These are phyloP conservation scores for Bilobella aurantiaca DNA, from an alignment of 1,140 invertebrate genomes.

Conservation along the genomic window DNA sequence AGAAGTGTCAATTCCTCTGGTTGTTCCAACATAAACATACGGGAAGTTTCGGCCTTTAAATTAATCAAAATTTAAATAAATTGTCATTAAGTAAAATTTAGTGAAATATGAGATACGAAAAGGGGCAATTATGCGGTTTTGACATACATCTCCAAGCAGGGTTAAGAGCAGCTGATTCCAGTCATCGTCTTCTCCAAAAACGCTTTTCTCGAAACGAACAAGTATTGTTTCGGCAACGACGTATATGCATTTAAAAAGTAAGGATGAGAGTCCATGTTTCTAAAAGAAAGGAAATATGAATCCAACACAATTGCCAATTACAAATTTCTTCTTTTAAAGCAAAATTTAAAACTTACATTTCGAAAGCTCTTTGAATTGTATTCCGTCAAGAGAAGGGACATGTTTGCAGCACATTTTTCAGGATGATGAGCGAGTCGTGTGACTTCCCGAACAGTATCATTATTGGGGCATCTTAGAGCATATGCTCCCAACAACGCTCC, in stretches of 20 bases:
- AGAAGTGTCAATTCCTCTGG: not conserved
- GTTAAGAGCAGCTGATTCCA: conserved; percentile 14
- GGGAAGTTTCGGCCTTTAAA: not conserved
- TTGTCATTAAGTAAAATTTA: not conserved
- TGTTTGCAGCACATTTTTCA: conserved; percentile 4
- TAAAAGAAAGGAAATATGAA: conserved; percentile 11
- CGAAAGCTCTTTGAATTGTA: conserved; percentile 15
- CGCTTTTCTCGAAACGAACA: conserved; percentile 11
- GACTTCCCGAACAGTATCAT: not conserved
- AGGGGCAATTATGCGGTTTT: no score
- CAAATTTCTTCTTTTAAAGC: no score
- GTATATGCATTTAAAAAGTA: conserved; percentile 13
- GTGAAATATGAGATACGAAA: no score
- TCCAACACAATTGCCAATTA: not conserved
- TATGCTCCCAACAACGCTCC: conserved; percentile 10
- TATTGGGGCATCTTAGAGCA: conserved; percentile 9
- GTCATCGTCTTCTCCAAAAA: conserved; percentile 19
- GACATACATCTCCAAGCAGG: conserved; percentile 19
- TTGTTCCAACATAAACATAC: conserved; percentile 3
- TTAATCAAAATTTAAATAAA: not conserved
- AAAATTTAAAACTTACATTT: conserved; percentile 24
- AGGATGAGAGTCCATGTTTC: conserved; percentile 18
- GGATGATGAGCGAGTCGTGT: conserved; percentile 7
- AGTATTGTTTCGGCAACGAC: conserved; percentile 19
- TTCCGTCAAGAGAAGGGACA: not conserved